Percentiles rank a stretch among this genome's conserved stretches.
phyloP scores from a whole-genome alignment of 2,888 invertebrate species.

The Morpho achilles region DNA sequence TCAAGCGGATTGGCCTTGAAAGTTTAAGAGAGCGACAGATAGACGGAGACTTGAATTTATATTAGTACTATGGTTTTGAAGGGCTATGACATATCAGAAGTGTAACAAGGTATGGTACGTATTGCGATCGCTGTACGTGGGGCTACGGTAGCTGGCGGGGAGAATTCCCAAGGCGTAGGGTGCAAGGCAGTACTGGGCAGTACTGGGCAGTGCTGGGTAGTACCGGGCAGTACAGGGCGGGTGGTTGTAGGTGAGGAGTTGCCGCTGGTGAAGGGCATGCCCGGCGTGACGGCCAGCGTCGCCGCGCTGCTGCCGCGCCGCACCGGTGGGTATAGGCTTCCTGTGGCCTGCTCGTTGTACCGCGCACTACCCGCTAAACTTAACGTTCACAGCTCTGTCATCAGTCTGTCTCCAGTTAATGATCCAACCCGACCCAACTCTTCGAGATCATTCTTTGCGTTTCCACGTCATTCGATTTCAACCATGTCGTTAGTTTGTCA shows the following conservation, averaged over 20 bases:
- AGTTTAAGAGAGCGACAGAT: no score
- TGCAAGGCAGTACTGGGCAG: constrained; percentile 9
- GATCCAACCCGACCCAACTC: no score
- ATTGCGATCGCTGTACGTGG: no score
- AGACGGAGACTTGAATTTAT: no score
- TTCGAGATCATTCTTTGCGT: no score
- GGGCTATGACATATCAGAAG: no score
- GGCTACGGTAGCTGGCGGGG: background rate
- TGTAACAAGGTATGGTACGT: no score
- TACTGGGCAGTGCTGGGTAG: no score
- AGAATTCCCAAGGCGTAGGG: background rate
- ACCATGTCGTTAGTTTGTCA: no score
- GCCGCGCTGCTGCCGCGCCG: constrained; percentile 85
- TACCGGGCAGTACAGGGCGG: constrained; percentile 22
- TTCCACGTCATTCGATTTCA: no score
- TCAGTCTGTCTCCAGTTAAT: background rate
- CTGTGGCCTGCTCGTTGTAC: constrained; percentile 28
- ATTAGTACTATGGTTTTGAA: no score
- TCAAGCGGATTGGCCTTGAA: no score
- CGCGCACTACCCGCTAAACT: background rate
- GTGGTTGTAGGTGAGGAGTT: constrained; percentile 53
- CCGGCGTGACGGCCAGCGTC: constrained; percentile 69
- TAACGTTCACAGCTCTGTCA: background rate
- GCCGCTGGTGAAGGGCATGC: constrained; percentile 73
- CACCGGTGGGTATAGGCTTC: constrained; percentile 82